Evolutionary conservation across 2,888 invertebrate species (phyloP), one percentile per base, ranked within the genome.

Genomic region (Hirtodrosophila duncani): DNA sequence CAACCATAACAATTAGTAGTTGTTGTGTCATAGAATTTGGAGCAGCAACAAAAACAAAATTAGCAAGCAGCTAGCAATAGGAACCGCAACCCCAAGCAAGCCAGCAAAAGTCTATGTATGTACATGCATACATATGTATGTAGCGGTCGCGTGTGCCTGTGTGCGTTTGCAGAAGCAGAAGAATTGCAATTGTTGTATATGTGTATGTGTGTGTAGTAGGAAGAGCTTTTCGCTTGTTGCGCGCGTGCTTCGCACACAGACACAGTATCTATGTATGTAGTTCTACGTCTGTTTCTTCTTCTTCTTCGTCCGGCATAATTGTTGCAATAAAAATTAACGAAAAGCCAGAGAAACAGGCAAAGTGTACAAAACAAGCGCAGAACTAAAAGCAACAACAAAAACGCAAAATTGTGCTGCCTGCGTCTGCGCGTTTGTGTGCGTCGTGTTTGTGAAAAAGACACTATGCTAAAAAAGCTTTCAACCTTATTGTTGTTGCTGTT

Each of bases 191-290:
- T 75, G 44, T 44, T 65, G 74, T 62, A n/a, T n/a, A n/a, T n/a
- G n/a, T 70, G 66, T 58, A 57, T 61, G 67, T 65, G 57, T 51
- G 3, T 6, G 20, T 11, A 14, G 8, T 13, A 41, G 58, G 56
- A 52, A 71, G 62, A 72, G 72, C 80, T 72, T 71, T 72, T 71
- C 68, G 80, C 80, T 71, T 72, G 72, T 72, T 80, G 72, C 72
- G 77, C 60, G 63, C 67, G 59, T 66, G 63, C 61, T 57, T 55
- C 68, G 60, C n/a, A n/a, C n/a, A n/a, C n/a, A n/a, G n/a, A n/a
- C n/a, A n/a, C n/a, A n/a, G n/a, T n/a, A n/a, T n/a, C n/a, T n/a
- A n/a, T n/a, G n/a, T n/a, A n/a, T n/a, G n/a, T n/a, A n/a, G n/a
- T n/a, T 66, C 29, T 50, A 27, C 23, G 17, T 17, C 38, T 36